Evolutionary conservation across 1,140 invertebrate species (phyloP).

Genomic region (Zaprionus camerounensis): DNA sequence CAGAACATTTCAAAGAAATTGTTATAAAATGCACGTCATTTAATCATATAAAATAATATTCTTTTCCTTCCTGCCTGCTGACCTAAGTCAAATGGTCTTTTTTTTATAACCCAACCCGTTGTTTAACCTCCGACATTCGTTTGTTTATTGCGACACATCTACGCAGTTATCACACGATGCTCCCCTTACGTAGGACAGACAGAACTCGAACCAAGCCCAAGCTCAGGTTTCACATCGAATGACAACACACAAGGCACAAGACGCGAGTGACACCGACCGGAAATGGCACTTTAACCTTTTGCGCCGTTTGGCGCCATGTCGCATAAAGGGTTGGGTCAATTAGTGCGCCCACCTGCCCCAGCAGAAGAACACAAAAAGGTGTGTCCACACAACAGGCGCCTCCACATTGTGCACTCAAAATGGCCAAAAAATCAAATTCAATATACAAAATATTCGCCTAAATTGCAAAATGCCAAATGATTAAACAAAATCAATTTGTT

Average conservation of each 20-base stretch:
- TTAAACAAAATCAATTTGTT: slow-evolving; percentile 72
- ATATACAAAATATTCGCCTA: slow-evolving; percentile 29
- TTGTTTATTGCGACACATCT: slow-evolving; percentile 23
- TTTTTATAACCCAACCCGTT: slow-evolving; percentile 7
- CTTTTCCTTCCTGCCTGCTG: neutral
- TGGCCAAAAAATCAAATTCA: slow-evolving; percentile 22
- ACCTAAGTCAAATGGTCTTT: slow-evolving; percentile 27
- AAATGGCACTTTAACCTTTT: slow-evolving; percentile 53
- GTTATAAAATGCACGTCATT: no score
- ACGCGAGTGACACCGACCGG: slow-evolving; percentile 20
- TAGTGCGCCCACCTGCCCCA: neutral
- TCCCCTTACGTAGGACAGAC: slow-evolving; percentile 11
- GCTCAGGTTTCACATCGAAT: slow-evolving; percentile 33
- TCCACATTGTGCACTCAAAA: slow-evolving; percentile 17
- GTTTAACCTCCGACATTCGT: slow-evolving; percentile 22
- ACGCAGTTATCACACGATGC: slow-evolving; percentile 39
- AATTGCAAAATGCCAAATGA: slow-evolving; percentile 62
- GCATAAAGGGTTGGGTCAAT: slow-evolving; percentile 39
- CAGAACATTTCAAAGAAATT: no score
- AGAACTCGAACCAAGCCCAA: slow-evolving; percentile 17
- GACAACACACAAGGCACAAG: slow-evolving; percentile 17
- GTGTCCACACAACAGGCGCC: neutral
- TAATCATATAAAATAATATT: neutral
- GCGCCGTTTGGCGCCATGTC: slow-evolving; percentile 23
- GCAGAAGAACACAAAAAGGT: neutral